Percentiles rank a stretch among this genome's conserved stretches.
These are phyloP conservation scores for Sphecodes monilicornis DNA, from an alignment of 2,888 invertebrate genomes.

Conservation along the genomic window DNA sequence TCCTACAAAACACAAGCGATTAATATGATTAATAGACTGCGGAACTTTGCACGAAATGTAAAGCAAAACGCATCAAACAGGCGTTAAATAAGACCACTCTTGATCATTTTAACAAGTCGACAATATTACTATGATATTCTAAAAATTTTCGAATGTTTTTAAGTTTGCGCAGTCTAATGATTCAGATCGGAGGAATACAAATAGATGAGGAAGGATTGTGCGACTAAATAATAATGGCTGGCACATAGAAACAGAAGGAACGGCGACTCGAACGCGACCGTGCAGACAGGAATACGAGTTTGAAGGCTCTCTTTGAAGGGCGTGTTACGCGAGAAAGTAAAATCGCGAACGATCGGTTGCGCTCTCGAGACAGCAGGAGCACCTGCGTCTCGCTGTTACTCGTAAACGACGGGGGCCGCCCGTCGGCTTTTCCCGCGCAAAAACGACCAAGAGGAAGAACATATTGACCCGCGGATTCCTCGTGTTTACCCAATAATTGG, in stretches of 20 bases:
- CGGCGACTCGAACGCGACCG: background rate
- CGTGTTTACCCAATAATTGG: constrained; percentile 81
- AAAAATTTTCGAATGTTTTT: too few relatives aligned
- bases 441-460: constrained; percentile 27
- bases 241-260: background rate
- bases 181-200: background rate
- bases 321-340: background rate
- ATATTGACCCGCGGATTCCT: constrained; percentile 67
- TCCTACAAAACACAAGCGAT: background rate
- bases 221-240: too few relatives aligned
- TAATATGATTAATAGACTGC: background rate
- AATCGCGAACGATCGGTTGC: constrained; percentile 43
- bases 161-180: too few relatives aligned
- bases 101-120: too few relatives aligned
- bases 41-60: too few relatives aligned
- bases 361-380: constrained; percentile 44
- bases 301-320: background rate
- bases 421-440: constrained; percentile 9
- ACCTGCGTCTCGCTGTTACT: constrained; percentile 62
- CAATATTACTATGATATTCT: too few relatives aligned
- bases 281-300: background rate
- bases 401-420: constrained; percentile 46
- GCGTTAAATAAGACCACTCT: too few relatives aligned
- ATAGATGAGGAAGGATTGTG: background rate
- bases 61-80: too few relatives aligned